These are phyloP conservation scores for Liposcelis brunnea DNA, from an alignment of 2,888 invertebrate species.

Conservation along the genomic window DNA sequence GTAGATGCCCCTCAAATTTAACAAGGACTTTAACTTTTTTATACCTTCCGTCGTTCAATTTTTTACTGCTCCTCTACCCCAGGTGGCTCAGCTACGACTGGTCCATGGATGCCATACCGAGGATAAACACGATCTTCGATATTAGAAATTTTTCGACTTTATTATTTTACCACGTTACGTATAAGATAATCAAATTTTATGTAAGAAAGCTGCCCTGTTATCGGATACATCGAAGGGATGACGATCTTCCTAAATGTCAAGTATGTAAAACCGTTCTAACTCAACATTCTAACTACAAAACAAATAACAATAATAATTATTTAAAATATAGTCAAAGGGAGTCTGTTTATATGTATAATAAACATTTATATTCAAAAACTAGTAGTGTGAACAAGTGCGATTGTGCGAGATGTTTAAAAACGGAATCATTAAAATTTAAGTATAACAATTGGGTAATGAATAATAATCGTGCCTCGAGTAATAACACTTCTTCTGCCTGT, in stretches of 20 bases:
- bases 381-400: neutral
- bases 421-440: neutral
- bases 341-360: neutral
- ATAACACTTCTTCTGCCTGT: neutral
- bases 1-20: constrained; percentile 62
- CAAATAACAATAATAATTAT: constrained; percentile 2
- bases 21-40: constrained; percentile 79
- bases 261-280: neutral
- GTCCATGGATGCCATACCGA: constrained; percentile 94
- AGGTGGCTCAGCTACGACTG: constrained; percentile 88
- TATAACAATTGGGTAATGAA: no score
- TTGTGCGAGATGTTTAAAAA: constrained; percentile 2
- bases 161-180: constrained; percentile 45
- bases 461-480: no score
- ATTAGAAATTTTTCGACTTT: constrained; percentile 58
- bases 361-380: neutral
- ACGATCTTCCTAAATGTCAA: constrained; percentile 6
- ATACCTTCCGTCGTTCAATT: constrained; percentile 82
- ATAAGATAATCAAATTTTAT: constrained; percentile 3
- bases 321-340: no score
- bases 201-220: neutral
- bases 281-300: constrained; percentile 1
- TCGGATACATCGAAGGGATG: no score
- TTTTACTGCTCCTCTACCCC: constrained; percentile 72
- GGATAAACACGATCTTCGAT: constrained; percentile 62